phyloP scores from a whole-genome alignment of 2,888 invertebrate genomes.

The Scotopteryx bipunctaria region DNA sequence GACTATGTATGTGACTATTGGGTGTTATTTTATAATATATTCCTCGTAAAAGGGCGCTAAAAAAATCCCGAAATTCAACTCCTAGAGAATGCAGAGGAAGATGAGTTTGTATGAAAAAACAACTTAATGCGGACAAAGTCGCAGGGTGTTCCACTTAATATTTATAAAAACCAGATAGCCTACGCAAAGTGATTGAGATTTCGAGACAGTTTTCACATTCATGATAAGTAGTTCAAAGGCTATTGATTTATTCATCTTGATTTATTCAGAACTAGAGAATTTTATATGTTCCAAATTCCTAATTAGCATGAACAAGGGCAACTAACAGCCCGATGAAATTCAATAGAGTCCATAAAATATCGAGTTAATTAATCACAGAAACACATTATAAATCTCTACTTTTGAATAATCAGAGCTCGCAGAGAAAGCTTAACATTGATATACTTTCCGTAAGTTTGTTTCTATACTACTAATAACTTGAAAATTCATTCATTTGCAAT shows the following conservation, averaged over 20 bases:
- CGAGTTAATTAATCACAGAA: slow-evolving; percentile 23
- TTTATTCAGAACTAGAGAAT: slow-evolving; percentile 12
- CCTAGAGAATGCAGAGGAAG: too few relatives aligned
- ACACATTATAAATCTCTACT: slow-evolving; percentile 29
- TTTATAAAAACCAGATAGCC: too few relatives aligned
- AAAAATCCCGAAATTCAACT: too few relatives aligned
- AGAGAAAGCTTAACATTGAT: slow-evolving; percentile 28
- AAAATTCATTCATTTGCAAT: too few relatives aligned
- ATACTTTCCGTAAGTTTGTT: slow-evolving; percentile 25
- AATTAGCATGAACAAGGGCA: slow-evolving; percentile 8
- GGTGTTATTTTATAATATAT: too few relatives aligned
- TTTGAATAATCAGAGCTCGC: slow-evolving; percentile 27
- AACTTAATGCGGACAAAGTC: too few relatives aligned
- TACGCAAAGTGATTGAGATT: not conserved
- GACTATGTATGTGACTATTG: too few relatives aligned
- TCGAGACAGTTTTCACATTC: slow-evolving; percentile 6
- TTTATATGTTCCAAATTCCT: slow-evolving; percentile 1
- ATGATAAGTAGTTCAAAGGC: slow-evolving; percentile 1
- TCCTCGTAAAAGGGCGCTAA: too few relatives aligned
- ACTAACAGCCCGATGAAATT: slow-evolving; percentile 24
- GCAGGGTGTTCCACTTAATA: too few relatives aligned
- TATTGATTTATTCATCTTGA: slow-evolving; percentile 18
- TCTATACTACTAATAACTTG: too few relatives aligned
- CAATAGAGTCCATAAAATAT: slow-evolving; percentile 24
- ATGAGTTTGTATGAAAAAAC: too few relatives aligned